A percentile compares a stretch with the other conserved stretches of the same genome.
phyloP scores from a whole-genome alignment of 2,797 vertebrate species.

The Capromys pilorides region DNA sequence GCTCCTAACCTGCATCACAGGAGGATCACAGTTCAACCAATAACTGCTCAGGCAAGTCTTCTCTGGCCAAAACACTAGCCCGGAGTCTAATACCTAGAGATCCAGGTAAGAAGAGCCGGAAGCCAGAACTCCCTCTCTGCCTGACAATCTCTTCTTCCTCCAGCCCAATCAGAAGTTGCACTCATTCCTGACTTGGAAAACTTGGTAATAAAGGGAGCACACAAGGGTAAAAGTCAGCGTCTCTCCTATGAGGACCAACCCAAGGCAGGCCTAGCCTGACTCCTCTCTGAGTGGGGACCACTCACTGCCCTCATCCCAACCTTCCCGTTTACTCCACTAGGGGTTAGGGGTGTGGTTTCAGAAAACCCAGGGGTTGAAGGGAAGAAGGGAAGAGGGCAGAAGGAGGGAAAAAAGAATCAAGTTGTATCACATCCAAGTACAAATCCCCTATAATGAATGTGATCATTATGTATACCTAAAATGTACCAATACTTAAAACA shows the following conservation, averaged over 20 bases:
- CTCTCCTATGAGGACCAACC: background rate
- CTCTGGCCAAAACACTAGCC: background rate
- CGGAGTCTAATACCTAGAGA: too few relatives aligned
- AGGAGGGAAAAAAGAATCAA: background rate
- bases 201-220: background rate
- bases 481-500: background rate
- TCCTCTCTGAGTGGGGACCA: background rate
- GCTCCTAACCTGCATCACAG: background rate
- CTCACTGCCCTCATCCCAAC: background rate
- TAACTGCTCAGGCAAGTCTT: background rate
- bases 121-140: background rate
- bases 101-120: constrained; percentile 27
- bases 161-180: background rate
- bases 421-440: background rate
- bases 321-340: background rate
- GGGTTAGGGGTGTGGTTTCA: background rate
- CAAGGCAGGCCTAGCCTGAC: background rate
- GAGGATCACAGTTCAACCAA: background rate
- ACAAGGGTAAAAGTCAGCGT: background rate
- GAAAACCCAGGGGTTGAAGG: background rate
- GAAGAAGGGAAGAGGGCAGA: background rate
- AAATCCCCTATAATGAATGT: background rate
- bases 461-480: background rate
- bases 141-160: background rate
- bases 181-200: constrained; percentile 11